These are phyloP conservation scores for Pocillopora meandrina DNA, from an alignment of 92 coral and sea anemone species.

Conservation along the genomic window DNA sequence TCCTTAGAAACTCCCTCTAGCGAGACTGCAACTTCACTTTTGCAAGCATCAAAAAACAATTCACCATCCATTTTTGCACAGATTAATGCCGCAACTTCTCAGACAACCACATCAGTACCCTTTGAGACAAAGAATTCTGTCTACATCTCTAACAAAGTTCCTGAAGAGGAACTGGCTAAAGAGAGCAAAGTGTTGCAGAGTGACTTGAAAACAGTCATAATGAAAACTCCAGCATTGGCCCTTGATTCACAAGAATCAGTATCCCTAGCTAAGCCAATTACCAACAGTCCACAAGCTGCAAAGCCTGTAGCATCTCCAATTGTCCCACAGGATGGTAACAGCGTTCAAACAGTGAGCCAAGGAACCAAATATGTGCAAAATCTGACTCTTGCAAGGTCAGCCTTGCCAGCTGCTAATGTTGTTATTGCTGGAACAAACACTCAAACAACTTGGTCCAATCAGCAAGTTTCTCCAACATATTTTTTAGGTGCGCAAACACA, in stretches of 20 bases:
- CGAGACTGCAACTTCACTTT: not conserved
- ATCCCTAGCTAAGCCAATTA: not conserved
- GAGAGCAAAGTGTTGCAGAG: not conserved
- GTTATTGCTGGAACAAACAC: slow-evolving; percentile 43
- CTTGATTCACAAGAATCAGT: slow-evolving; percentile 7
- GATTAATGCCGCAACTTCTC: not conserved
- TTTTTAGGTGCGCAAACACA: slow-evolving; percentile 34
- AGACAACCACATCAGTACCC: slow-evolving; percentile 12
- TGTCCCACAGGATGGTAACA: not conserved
- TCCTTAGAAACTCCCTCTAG: not conserved
- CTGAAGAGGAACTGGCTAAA: not conserved
- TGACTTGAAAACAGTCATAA: not conserved
- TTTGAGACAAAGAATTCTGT: not conserved
- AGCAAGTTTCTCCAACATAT: slow-evolving; percentile 45
- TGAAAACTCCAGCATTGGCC: not conserved
- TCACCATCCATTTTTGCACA: not conserved
- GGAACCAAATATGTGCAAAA: slow-evolving; percentile 8
- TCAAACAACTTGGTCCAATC: slow-evolving; percentile 51
- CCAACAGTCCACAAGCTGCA: not conserved
- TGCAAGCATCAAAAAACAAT: not conserved
- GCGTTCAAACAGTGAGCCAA: not conserved
- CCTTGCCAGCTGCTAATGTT: not conserved
- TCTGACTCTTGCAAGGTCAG: slow-evolving; percentile 18
- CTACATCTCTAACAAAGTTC: not conserved
- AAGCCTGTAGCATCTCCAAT: not conserved